Percentiles rank a stretch among this genome's conserved stretches.
phyloP scores from a whole-genome alignment of 1,140 invertebrate species.

The Caenorhabditis inopinata region DNA sequence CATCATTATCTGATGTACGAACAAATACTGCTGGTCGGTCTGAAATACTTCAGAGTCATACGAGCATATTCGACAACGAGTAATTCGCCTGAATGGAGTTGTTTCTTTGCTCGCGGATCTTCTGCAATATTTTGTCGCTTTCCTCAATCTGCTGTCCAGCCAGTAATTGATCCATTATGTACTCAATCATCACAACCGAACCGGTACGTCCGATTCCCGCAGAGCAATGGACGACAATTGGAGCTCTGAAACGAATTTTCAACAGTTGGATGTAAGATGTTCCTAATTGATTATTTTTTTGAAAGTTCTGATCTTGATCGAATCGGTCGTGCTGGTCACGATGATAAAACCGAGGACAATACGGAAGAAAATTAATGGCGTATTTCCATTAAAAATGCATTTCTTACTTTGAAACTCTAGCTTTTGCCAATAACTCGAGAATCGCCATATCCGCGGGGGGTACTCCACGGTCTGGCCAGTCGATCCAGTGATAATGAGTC shows the following conservation, averaged over 20 bases:
- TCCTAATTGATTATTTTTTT: neutral
- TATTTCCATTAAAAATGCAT: neutral
- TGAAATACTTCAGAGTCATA: neutral
- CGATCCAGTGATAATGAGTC: constrained; percentile 17
- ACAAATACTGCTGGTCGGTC: neutral
- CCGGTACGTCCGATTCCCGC: constrained; percentile 94
- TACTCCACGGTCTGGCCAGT: constrained; percentile 10
- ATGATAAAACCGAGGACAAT: too few relatives aligned
- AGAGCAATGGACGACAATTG: constrained; percentile 91
- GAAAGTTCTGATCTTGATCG: too few relatives aligned
- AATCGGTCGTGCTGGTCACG: too few relatives aligned
- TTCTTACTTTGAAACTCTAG: constrained; percentile 70
- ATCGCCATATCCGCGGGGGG: neutral
- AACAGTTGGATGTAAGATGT: too few relatives aligned
- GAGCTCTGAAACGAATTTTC: constrained; percentile 65
- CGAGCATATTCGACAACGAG: too few relatives aligned
- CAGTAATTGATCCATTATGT: constrained; percentile 36
- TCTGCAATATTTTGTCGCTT: neutral
- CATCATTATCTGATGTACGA: neutral
- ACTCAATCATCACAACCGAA: constrained; percentile 37
- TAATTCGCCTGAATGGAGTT: neutral
- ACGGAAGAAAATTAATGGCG: too few relatives aligned
- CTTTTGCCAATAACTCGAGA: neutral
- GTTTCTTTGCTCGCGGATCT: constrained; percentile 23
- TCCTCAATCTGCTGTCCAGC: constrained; percentile 12